A percentile compares a stretch with the other conserved stretches of the same genome.
Conservation (phyloP, 2,797 vertebrate genomes). For the Chanos chanos region DNA sequence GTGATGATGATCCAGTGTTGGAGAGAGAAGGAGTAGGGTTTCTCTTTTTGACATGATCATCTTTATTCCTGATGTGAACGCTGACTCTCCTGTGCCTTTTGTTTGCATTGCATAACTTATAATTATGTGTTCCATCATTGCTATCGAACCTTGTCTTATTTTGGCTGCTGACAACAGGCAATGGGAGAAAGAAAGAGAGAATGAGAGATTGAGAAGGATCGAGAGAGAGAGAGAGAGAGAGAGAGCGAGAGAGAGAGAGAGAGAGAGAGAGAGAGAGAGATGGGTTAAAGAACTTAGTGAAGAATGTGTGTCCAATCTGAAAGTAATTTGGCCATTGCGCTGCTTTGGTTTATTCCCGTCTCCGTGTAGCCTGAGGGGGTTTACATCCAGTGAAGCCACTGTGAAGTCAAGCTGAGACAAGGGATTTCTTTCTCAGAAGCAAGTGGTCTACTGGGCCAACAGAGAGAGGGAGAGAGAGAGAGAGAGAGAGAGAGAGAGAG, state of each 20-base stretch:
- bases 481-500: neutral
- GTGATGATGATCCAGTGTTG: slow-evolving; percentile 7
- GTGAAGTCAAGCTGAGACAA: slow-evolving; percentile 23
- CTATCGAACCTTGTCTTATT: slow-evolving; percentile 8
- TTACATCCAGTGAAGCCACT: slow-evolving; percentile 38
- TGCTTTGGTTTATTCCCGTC: slow-evolving; percentile 39
- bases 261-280: slow-evolving; percentile 26
- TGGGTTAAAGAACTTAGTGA: slow-evolving; percentile 52
- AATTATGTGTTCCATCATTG: neutral
- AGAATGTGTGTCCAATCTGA: slow-evolving; percentile 43
- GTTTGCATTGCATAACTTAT: neutral
- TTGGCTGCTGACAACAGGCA: neutral
- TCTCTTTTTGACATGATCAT: slow-evolving; percentile 12
- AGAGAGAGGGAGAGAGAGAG: neutral
- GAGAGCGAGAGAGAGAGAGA: neutral
- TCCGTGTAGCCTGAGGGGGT: slow-evolving; percentile 31
- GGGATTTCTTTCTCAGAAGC: slow-evolving; percentile 28
- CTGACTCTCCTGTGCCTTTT: slow-evolving; percentile 4
- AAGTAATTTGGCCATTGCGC: slow-evolving; percentile 42
- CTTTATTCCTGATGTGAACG: slow-evolving; percentile 25
- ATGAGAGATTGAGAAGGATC: neutral
- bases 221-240: neutral
- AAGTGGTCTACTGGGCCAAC: neutral
- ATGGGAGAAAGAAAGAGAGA: neutral
- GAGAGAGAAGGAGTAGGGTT: slow-evolving; percentile 21